Evolutionary conservation across 2,113 vertebrate genomes (phyloP).

Genomic region (Pachycephala philippinensis): DNA sequence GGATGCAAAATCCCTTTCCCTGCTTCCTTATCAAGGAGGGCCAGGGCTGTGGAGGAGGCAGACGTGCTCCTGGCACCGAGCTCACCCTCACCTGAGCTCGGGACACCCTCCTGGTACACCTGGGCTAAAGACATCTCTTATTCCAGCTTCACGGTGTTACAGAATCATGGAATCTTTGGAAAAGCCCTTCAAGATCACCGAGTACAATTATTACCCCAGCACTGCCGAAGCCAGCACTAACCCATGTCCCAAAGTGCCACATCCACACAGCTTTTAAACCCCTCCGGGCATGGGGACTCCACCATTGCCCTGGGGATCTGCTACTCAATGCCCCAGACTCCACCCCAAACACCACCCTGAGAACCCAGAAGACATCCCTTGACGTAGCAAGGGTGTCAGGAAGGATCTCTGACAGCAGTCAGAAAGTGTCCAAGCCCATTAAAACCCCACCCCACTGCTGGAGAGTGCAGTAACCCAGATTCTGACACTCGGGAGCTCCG

Average conservation of each 20-base stretch:
- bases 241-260: not conserved
- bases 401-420: too few species aligned
- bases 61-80: not conserved
- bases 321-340: not conserved
- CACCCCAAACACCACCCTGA: not conserved
- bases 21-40: not conserved
- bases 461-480: not conserved
- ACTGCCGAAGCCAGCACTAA: not conserved
- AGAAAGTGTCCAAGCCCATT: rapidly evolving
- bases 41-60: too few species aligned
- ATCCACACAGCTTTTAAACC: rapidly evolving
- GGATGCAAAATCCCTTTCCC: not conserved
- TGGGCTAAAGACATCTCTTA: too few species aligned
- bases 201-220: not conserved
- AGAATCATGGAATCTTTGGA: not conserved
- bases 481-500: not conserved
- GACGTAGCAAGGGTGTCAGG: too few species aligned
- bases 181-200: not conserved
- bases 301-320: not conserved
- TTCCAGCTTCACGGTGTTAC: rapidly evolving
- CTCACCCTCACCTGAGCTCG: rapidly evolving
- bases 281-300: not conserved
- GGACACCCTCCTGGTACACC: not conserved
- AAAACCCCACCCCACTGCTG: rapidly evolving
- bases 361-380: not conserved